A percentile compares a stretch with the other conserved stretches of the same genome.
Evolutionary conservation across 2,113 vertebrate genomes (phyloP).

Genomic region (Caracal caracal): DNA sequence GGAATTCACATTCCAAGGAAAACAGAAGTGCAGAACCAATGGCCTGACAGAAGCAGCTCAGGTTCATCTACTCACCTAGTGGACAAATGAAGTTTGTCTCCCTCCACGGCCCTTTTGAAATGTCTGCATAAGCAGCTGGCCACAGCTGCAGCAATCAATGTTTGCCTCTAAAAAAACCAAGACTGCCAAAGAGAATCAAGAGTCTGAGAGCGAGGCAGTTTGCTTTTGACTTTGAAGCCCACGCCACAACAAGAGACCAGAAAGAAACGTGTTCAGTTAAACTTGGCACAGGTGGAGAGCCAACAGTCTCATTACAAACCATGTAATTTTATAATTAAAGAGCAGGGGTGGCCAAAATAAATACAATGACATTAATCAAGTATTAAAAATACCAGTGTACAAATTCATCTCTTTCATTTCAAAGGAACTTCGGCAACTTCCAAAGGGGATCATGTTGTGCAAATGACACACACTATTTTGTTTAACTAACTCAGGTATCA

Average conservation of each 20-base stretch:
- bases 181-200: not conserved
- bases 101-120: not conserved
- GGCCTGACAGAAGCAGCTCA: not conserved
- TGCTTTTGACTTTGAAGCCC: constrained; percentile 47
- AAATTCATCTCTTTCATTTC: constrained; percentile 58
- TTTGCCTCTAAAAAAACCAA: not conserved
- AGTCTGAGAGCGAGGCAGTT: constrained; percentile 21
- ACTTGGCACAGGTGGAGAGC: not conserved
- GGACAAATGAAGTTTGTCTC: not conserved
- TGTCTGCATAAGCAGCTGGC: not conserved
- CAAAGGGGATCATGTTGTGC: constrained; percentile 24
- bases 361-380: constrained; percentile 48
- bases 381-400: constrained; percentile 28
- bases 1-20: not conserved
- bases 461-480: not conserved
- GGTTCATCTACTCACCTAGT: not conserved
- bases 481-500: constrained; percentile 32
- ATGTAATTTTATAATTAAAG: constrained; percentile 67
- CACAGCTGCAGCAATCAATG: not conserved
- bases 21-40: not conserved
- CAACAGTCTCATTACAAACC: not conserved
- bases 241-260: not conserved
- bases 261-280: constrained; percentile 4
- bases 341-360: constrained; percentile 65
- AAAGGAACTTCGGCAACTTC: constrained; percentile 21